Conservation (phyloP, 2,113 vertebrate species). For the Rhinichthys klamathensis region DNA sequence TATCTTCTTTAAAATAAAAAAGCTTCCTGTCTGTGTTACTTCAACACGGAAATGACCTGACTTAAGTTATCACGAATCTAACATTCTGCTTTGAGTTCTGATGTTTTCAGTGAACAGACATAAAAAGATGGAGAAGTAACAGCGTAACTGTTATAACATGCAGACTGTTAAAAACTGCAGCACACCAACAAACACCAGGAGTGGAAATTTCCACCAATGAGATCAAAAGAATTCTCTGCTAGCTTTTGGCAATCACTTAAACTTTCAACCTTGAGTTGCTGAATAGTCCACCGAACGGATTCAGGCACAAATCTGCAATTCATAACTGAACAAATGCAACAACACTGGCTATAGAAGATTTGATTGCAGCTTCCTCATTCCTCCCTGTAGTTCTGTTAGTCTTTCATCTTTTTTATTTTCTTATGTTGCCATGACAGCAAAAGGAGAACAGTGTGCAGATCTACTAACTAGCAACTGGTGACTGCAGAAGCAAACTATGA, state of each 20-base stretch:
- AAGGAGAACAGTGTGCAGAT: not conserved
- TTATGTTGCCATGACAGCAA: conserved; percentile 20
- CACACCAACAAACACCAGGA: not conserved
- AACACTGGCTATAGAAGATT: not conserved
- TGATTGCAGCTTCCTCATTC: conserved; percentile 25
- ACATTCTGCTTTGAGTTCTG: conserved; percentile 2
- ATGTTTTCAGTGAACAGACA: not conserved
- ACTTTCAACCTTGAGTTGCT: conserved; percentile 1
- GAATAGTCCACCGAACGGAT: not conserved
- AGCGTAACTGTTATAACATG: conserved; percentile 38
- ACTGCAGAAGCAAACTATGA: too few species aligned
- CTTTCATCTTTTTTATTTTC: not conserved
- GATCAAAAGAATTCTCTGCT: conserved; percentile 37
- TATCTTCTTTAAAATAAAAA: not conserved
- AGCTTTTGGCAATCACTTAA: conserved; percentile 23
- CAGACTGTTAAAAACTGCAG: conserved; percentile 5
- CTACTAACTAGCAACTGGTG: not conserved
- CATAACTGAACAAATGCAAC: not conserved
- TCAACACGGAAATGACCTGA: not conserved
- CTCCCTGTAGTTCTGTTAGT: not conserved
- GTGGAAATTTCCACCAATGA: conserved; percentile 27
- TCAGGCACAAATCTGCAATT: not conserved
- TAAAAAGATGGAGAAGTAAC: not conserved
- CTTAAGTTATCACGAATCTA: not conserved
- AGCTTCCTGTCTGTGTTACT: not conserved